phyloP scores from a whole-genome alignment of 2,797 vertebrate genomes.

The Rhinella marina region DNA sequence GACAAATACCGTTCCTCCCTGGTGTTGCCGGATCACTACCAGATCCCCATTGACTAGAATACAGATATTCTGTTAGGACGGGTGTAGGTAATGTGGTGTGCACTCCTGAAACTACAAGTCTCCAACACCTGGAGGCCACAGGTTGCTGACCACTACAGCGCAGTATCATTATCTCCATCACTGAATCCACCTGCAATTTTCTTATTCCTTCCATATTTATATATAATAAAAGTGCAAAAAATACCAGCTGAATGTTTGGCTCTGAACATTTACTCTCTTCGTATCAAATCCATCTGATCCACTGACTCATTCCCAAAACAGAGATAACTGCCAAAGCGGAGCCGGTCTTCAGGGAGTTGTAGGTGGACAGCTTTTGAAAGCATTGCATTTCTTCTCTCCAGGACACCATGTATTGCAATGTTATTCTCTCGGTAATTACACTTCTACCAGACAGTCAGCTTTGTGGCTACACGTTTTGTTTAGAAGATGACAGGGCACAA shows the following conservation, averaged over 20 bases:
- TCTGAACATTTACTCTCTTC: background rate
- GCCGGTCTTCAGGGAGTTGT: background rate
- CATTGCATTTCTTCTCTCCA: background rate
- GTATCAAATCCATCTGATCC: slow-evolving; percentile 17
- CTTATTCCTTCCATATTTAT: background rate
- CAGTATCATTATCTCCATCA: background rate
- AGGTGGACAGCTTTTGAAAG: slow-evolving; percentile 23
- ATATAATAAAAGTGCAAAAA: background rate
- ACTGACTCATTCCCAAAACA: background rate
- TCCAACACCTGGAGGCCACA: background rate
- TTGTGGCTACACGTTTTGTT: slow-evolving; percentile 16
- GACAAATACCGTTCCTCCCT: too few relatives aligned
- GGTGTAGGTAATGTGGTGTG: too few relatives aligned
- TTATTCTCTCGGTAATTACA: slow-evolving; percentile 14
- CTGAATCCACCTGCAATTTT: background rate
- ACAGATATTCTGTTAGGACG: too few relatives aligned
- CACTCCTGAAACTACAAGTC: background rate
- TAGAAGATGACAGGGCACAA: slow-evolving; percentile 1
- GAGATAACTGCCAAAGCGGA: slow-evolving; percentile 22
- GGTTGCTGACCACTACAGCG: background rate
- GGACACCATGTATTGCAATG: slow-evolving; percentile 22
- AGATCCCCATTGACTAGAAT: too few relatives aligned
- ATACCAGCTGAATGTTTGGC: background rate
- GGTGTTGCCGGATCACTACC: too few relatives aligned
- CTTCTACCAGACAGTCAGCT: background rate